phyloP scores from a whole-genome alignment of 1,140 invertebrate species.

The Trialeurodes vaporariorum region DNA sequence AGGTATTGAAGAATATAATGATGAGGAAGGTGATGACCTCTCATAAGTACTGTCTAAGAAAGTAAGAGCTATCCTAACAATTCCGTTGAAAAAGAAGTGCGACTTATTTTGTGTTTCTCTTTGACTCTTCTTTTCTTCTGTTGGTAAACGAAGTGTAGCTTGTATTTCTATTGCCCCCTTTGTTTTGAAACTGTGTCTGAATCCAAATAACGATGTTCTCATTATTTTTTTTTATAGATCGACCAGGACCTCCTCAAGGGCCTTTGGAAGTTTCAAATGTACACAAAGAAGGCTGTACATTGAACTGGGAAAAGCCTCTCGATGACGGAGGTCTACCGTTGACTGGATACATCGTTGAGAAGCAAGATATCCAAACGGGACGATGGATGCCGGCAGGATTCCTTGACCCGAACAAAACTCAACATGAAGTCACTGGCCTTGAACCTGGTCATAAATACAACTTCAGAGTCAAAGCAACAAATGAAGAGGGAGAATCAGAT shows the following conservation, averaged over 20 bases:
- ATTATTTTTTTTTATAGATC: conserved; percentile 52
- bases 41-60: too few relatives aligned
- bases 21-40: too few relatives aligned
- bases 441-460: conserved; percentile 88
- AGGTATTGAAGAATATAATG: too few relatives aligned
- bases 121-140: too few relatives aligned
- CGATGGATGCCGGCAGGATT: conserved; percentile 79
- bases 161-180: too few relatives aligned
- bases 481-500: conserved; percentile 92
- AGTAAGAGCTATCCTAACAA: too few relatives aligned
- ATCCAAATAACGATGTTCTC: too few relatives aligned
- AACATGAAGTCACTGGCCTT: conserved; percentile 74
- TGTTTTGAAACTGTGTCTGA: too few relatives aligned
- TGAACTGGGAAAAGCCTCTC: conserved; percentile 90
- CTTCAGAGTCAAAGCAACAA: conserved; percentile 88
- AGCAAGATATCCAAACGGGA: conserved; percentile 76
- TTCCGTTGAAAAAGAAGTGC: too few relatives aligned
- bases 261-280: conserved; percentile 85
- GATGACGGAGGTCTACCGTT: conserved; percentile 91
- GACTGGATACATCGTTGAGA: conserved; percentile 81
- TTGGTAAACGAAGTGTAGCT: too few relatives aligned
- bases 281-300: conserved; percentile 87
- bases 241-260: conserved; percentile 86
- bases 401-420: conserved; percentile 75
- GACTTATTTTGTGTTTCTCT: too few relatives aligned